Evolutionary conservation across 1,140 invertebrate species (phyloP).

Genomic region (Drosophila takahashii): DNA sequence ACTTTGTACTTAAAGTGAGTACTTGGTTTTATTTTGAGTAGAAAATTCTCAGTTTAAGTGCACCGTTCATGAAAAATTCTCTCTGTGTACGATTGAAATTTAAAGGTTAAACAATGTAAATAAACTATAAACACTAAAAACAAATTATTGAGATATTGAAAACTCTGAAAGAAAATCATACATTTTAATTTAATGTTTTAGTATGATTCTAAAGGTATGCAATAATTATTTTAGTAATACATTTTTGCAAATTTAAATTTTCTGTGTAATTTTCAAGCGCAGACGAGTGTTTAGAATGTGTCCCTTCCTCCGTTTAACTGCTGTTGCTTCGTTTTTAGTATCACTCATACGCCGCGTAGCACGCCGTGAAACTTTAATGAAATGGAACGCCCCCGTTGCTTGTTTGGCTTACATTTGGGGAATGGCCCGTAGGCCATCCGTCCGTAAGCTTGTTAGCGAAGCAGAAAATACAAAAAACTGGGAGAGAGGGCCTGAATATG

Average conservation of each 20-base stretch:
- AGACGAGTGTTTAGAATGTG: slow-evolving; percentile 2
- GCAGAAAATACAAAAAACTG: neutral
- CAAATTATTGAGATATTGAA: too few relatives aligned
- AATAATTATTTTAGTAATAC: too few relatives aligned
- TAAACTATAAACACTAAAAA: too few relatives aligned
- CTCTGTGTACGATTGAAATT: too few relatives aligned
- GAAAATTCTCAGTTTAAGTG: too few relatives aligned
- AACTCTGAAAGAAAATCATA: too few relatives aligned
- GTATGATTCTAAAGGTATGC: too few relatives aligned
- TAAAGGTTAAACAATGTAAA: too few relatives aligned
- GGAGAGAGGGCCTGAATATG: neutral
- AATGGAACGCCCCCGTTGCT: slow-evolving; percentile 47
- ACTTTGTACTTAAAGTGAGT: too few relatives aligned
- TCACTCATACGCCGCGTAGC: slow-evolving; percentile 55
- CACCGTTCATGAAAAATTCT: too few relatives aligned
- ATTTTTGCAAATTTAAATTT: neutral
- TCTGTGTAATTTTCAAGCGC: neutral
- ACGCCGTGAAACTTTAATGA: slow-evolving; percentile 62
- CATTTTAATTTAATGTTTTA: too few relatives aligned
- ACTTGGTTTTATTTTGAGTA: too few relatives aligned
- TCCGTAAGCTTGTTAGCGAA: slow-evolving; percentile 60
- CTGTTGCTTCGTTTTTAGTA: slow-evolving; percentile 47
- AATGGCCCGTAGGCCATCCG: slow-evolving; percentile 27
- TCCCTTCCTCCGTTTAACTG: slow-evolving; percentile 19
- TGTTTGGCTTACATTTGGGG: slow-evolving; percentile 17